phyloP scores from a whole-genome alignment of 2,888 invertebrate genomes.

The Copidosoma aretas region DNA sequence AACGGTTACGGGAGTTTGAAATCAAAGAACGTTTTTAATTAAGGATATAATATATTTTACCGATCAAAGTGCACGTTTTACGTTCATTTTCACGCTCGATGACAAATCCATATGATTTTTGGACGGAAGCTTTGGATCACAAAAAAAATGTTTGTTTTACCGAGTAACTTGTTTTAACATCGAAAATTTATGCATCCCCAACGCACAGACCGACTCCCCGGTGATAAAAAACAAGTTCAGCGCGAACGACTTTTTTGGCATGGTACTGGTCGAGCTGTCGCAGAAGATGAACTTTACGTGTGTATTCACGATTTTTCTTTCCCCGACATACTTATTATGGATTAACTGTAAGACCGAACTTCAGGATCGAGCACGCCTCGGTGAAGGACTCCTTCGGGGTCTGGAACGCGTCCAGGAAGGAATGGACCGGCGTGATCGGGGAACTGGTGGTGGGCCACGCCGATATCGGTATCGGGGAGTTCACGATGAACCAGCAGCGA shows the following conservation, averaged over 20 bases:
- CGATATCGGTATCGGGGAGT: conserved; percentile 52
- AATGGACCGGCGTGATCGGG: conserved; percentile 52
- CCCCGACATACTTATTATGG: too few species aligned
- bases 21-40: too few species aligned
- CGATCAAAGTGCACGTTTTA: too few species aligned
- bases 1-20: too few species aligned
- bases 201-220: neutral
- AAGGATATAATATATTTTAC: too few species aligned
- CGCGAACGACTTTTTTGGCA: conserved; percentile 21
- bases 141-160: too few species aligned
- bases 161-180: too few species aligned
- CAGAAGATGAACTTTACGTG: conserved; percentile 32
- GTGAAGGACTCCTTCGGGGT: conserved; percentile 43
- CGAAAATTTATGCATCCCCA: neutral
- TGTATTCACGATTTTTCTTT: too few species aligned
- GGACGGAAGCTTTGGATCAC: too few species aligned
- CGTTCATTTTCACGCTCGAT: too few species aligned
- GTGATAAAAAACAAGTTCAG: neutral
- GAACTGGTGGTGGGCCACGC: conserved; percentile 40
- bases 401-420: conserved; percentile 19
- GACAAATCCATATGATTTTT: too few species aligned
- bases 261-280: conserved; percentile 12
- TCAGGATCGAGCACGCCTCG: conserved; percentile 11
- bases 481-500: conserved; percentile 47
- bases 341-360: too few species aligned